Conservation (phyloP, 2,888 invertebrate genomes). For the Prenolepis imparis region DNA sequence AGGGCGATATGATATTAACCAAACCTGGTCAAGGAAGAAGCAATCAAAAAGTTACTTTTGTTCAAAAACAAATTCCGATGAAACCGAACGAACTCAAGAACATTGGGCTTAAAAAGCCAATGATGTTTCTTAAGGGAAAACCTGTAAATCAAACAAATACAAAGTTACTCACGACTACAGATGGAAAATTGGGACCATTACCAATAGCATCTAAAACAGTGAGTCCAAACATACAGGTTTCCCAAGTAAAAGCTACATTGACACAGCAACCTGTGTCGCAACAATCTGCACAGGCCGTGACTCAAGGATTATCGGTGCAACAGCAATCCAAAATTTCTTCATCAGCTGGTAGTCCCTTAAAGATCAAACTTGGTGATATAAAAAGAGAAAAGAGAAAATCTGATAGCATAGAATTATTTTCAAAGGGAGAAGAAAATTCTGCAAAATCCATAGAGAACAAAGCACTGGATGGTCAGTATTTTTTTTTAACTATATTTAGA, state of each 20-base stretch:
- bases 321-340: constrained; percentile 57
- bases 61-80: constrained; percentile 82
- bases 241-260: constrained; percentile 60
- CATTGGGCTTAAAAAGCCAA: constrained; percentile 77
- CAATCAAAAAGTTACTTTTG: constrained; percentile 82
- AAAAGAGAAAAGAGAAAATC: constrained; percentile 82
- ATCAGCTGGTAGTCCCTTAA: constrained; percentile 68
- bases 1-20: constrained; percentile 84
- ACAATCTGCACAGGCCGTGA: constrained; percentile 53
- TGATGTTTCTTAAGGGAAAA: constrained; percentile 78
- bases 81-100: constrained; percentile 80
- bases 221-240: constrained; percentile 29
- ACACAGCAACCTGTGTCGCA: constrained; percentile 39
- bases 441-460: constrained; percentile 73
- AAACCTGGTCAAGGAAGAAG: constrained; percentile 82
- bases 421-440: constrained; percentile 71
- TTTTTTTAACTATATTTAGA: background rate
- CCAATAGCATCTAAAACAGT: constrained; percentile 66
- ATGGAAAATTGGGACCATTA: constrained; percentile 77
- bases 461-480: constrained; percentile 67
- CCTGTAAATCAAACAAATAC: constrained; percentile 70
- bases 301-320: constrained; percentile 56
- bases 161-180: constrained; percentile 75
- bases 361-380: constrained; percentile 80
- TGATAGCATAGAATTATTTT: constrained; percentile 69